Base-by-base conservation (phyloP, 2,888 invertebrate species). In the Tetheella fluctuosa region DNA sequence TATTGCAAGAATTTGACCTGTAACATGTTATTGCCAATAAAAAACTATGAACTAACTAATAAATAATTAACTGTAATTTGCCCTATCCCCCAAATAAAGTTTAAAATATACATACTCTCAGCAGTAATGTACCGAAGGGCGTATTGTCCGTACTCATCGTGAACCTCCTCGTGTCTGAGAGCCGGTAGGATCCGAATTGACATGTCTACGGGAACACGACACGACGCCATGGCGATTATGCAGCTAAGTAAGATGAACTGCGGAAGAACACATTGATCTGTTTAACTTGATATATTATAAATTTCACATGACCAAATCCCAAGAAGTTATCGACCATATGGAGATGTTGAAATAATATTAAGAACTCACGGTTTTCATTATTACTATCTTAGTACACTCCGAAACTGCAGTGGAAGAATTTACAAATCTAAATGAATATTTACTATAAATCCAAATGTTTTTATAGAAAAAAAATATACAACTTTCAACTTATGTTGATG, bases 91-190 rank as follows among this genome's bases (percentile, higher is more conserved):
- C 25, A 20, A 62, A 34, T n/a, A 10, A n/a, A 48, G 48, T 48
- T 20, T 20, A 48, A 48, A 48, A 20, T 20, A 48, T 59, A 78
- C 81, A 80, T 64, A 86, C 85, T 77, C 58, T 79, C 80, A 70
- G 83, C 83, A 54, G 84, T 84, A 59, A 85, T 77, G 63, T 83
- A 84, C 55, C 83, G 74, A 2, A 83, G 72, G 0, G 80, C 81
- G 17, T 82, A 85, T 67, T 85, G 84, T n/a, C 82, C 83, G 37
- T 64, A 74, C 64, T 84, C 83, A 48, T 85, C 84, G 34, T 78
- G 84, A 6, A 80, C 75, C 57, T 85, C 84, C 62, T 85, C 84
- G 30, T 84, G 84, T 5, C 76, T 66, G 5, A 84, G 54, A 0
- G 84, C 83, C 0, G 83, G 83, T 42, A 83, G 67, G 17, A 74